Evolutionary conservation across 2,888 invertebrate species (phyloP).

Genomic region (Tipula lateralis): DNA sequence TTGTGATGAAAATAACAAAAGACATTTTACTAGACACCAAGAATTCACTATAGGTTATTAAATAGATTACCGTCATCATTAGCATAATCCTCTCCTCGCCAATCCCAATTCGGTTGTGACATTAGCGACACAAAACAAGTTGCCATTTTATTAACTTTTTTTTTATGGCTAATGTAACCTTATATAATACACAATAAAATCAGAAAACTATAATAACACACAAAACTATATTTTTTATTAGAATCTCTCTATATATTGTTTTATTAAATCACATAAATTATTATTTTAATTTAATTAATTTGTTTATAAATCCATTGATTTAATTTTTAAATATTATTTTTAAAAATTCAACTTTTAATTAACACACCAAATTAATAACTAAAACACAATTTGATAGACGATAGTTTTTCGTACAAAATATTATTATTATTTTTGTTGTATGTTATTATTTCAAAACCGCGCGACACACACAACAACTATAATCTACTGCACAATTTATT

Average conservation of each 20-base stretch:
- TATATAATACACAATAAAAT: neutral
- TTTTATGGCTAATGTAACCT: neutral
- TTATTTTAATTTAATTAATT: neutral
- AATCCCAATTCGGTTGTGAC: slow-evolving; percentile 27
- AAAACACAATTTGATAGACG: neutral
- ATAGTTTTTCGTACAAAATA: neutral
- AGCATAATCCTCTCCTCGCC: slow-evolving; percentile 25
- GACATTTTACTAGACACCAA: neutral
- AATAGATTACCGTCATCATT: neutral
- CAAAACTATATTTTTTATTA: neutral
- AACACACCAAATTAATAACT: slow-evolving; percentile 5
- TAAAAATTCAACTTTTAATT: neutral
- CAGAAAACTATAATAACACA: neutral
- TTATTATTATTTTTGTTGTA: neutral
- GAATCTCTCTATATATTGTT: neutral
- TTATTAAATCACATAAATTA: neutral
- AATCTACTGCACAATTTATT: slow-evolving; percentile 9
- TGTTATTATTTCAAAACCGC: neutral
- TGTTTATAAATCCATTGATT: neutral
- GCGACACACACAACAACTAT: neutral
- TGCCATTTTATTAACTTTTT: slow-evolving; percentile 20
- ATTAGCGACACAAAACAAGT: slow-evolving; percentile 20
- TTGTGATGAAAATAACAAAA: neutral
- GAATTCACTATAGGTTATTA: neutral
- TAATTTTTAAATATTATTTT: neutral